Conservation (phyloP, 2,888 invertebrate genomes). For the Drosophila atroscutellata region DNA sequence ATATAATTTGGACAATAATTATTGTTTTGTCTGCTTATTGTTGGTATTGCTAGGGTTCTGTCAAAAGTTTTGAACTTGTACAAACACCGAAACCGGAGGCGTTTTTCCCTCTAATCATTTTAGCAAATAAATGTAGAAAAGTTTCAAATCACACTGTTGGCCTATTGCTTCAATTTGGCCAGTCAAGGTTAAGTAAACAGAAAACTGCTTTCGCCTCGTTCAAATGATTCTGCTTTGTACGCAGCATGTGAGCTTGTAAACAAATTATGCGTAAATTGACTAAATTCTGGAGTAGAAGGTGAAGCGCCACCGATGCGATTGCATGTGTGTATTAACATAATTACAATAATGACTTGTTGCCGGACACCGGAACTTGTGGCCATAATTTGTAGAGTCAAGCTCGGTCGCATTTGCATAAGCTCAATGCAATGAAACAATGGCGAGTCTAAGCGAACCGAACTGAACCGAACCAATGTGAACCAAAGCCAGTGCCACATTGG, state of each 20-base stretch:
- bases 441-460: neutral
- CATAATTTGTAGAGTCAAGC: conserved; percentile 53
- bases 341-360: conserved; percentile 77
- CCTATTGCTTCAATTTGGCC: neutral
- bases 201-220: neutral
- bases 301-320: conserved; percentile 2
- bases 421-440: conserved; percentile 9
- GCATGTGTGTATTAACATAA: conserved; percentile 68
- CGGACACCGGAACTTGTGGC: conserved; percentile 54
- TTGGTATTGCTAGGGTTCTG: neutral
- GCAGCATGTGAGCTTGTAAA: conserved; percentile 58
- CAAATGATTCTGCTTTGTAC: neutral
- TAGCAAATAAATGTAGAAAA: neutral
- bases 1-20: neutral
- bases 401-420: conserved; percentile 47
- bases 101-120: neutral
- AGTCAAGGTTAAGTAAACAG: neutral
- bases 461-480: neutral
- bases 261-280: conserved; percentile 74
- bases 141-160: neutral
- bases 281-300: conserved; percentile 47
- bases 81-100: no score
- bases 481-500: neutral
- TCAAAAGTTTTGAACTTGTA: neutral
- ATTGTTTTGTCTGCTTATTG: neutral